These are phyloP conservation scores for Eristalis intricaria DNA, from an alignment of 2,888 invertebrate species.

Conservation along the genomic window DNA sequence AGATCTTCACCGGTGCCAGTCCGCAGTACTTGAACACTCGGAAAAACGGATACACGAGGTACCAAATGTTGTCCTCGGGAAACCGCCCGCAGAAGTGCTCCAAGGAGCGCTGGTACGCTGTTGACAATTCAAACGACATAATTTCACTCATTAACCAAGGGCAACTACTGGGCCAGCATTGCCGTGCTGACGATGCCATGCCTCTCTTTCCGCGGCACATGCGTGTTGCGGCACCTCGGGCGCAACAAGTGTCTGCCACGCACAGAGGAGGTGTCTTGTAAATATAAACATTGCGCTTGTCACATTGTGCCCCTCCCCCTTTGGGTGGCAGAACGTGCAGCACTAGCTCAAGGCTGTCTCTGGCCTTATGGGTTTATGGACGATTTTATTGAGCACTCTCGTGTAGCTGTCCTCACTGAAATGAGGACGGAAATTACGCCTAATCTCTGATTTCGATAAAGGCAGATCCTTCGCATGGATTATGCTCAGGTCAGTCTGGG, in stretches of 20 bases:
- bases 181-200: background rate
- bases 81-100: conserved; percentile 6
- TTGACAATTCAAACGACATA: conserved; percentile 1
- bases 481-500: background rate
- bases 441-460: background rate
- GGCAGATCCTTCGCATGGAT: background rate
- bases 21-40: conserved; percentile 73
- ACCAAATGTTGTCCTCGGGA: conserved; percentile 48
- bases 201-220: background rate
- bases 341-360: background rate
- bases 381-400: background rate
- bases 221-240: background rate
- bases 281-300: background rate
- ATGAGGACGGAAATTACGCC: background rate
- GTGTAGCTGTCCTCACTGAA: background rate
- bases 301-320: background rate
- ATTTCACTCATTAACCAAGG: background rate
- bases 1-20: conserved; percentile 73
- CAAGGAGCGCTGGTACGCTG: background rate
- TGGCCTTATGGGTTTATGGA: conserved; percentile 3
- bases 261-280: background rate
- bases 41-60: conserved; percentile 74
- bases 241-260: background rate
- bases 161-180: background rate
- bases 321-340: background rate